Evolutionary conservation across 2,797 vertebrate genomes (phyloP).

Genomic region (Cuculus canorus): DNA sequence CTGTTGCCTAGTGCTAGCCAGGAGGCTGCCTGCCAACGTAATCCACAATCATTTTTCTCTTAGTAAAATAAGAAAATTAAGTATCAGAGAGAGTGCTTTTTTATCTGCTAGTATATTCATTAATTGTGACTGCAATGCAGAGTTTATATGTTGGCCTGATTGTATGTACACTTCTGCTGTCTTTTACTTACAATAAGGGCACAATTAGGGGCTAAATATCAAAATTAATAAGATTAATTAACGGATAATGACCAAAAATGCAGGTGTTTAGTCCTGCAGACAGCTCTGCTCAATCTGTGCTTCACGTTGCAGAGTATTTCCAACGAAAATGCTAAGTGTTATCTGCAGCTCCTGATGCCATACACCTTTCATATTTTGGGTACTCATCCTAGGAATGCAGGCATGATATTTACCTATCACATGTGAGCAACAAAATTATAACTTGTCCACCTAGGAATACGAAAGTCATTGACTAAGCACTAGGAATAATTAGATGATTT

Average conservation of each 20-base stretch:
- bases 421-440: neutral
- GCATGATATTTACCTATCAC: neutral
- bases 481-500: neutral
- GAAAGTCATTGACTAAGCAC: neutral
- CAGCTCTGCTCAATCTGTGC: neutral
- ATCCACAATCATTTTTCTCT: neutral
- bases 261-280: neutral
- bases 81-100: neutral
- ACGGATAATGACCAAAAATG: neutral
- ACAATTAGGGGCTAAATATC: neutral
- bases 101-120: neutral
- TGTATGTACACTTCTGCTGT: neutral
- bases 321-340: neutral
- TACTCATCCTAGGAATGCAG: neutral
- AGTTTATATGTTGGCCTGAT: neutral
- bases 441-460: neutral
- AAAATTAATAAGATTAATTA: too few species aligned
- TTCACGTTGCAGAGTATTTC: neutral
- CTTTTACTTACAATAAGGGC: neutral
- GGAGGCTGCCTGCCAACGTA: neutral
- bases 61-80: neutral
- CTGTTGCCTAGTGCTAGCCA: rapidly evolving
- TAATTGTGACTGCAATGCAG: neutral
- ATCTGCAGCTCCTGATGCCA: neutral
- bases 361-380: neutral